A percentile compares a stretch with the other conserved stretches of the same genome.
phyloP scores from a whole-genome alignment of 2,797 vertebrate species.

The Danio tinwini region DNA sequence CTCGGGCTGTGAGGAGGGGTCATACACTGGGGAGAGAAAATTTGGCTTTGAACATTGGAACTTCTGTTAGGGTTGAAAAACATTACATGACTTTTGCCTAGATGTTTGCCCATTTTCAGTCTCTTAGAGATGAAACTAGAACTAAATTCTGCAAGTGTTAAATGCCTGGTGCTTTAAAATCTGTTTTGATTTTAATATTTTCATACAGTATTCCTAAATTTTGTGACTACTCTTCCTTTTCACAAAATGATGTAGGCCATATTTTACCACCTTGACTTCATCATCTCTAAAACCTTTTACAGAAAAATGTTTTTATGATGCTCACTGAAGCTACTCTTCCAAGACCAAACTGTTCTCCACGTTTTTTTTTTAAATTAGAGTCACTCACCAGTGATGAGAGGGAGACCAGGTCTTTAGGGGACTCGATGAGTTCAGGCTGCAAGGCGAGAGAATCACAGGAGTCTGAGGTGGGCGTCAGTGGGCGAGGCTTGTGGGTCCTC shows the following conservation, averaged over 20 bases:
- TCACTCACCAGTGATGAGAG: slow-evolving; percentile 90
- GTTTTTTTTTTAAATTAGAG: background rate
- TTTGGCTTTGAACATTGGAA: slow-evolving; percentile 6
- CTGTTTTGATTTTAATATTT: background rate
- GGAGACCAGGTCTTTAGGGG: slow-evolving; percentile 88
- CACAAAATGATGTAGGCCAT: background rate
- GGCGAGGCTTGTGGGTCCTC: slow-evolving; percentile 85
- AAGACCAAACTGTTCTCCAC: background rate
- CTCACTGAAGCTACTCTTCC: background rate
- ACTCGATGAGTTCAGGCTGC: slow-evolving; percentile 71
- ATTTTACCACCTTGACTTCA: slow-evolving; percentile 6
- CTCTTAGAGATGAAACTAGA: background rate
- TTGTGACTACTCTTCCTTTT: background rate
- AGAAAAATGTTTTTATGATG: background rate
- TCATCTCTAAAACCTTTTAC: background rate
- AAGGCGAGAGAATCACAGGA: slow-evolving; percentile 86
- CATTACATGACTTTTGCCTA: background rate
- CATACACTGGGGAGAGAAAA: slow-evolving; percentile 85
- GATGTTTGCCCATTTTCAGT: background rate
- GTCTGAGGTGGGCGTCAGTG: slow-evolving; percentile 93
- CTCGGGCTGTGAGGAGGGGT: slow-evolving; percentile 96
- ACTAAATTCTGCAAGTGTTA: background rate
- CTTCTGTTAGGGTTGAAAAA: background rate
- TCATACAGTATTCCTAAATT: background rate
- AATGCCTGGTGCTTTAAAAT: background rate